Evolutionary conservation across 2,888 invertebrate species (phyloP).

Genomic region (Mimachlamys varia): DNA sequence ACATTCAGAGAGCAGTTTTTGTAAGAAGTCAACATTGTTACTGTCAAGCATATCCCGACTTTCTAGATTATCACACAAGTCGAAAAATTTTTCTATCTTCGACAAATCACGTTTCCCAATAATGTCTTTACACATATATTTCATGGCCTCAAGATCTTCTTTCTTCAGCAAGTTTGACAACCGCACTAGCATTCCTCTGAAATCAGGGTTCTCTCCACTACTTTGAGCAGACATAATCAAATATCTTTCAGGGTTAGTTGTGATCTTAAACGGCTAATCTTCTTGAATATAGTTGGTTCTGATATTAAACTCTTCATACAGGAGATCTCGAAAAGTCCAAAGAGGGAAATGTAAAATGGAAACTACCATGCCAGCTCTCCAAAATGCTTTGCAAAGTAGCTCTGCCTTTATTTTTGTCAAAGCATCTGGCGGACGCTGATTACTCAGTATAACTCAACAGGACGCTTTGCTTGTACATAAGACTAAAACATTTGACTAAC

Average conservation of each 20-base stretch:
- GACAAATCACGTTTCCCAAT: conserved; percentile 62
- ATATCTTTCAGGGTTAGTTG: no score
- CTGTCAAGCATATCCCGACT: conserved; percentile 59
- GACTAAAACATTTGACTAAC: neutral
- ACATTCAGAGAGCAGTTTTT: conserved; percentile 56
- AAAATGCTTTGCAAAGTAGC: no score
- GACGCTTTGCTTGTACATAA: neutral
- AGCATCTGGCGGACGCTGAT: no score
- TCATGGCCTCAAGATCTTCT: conserved; percentile 58
- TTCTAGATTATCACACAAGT: conserved; percentile 68
- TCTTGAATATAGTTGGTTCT: no score
- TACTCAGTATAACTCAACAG: neutral
- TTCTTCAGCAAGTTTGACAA: conserved; percentile 58
- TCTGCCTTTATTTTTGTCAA: no score
- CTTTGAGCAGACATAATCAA: neutral
- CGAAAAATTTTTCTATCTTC: conserved; percentile 58
- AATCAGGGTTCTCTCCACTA: conserved; percentile 44
- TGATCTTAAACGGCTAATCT: no score
- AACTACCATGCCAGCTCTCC: neutral
- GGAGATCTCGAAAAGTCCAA: neutral
- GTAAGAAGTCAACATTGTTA: conserved; percentile 58
- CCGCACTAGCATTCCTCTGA: conserved; percentile 60
- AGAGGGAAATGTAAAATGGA: conserved; percentile 11
- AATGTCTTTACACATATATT: conserved; percentile 59
- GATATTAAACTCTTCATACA: no score